Evolutionary conservation across 2,888 invertebrate genomes (phyloP), one percentile per base, ranked within the genome.

Genomic region (Boloria euphrosyne): DNA sequence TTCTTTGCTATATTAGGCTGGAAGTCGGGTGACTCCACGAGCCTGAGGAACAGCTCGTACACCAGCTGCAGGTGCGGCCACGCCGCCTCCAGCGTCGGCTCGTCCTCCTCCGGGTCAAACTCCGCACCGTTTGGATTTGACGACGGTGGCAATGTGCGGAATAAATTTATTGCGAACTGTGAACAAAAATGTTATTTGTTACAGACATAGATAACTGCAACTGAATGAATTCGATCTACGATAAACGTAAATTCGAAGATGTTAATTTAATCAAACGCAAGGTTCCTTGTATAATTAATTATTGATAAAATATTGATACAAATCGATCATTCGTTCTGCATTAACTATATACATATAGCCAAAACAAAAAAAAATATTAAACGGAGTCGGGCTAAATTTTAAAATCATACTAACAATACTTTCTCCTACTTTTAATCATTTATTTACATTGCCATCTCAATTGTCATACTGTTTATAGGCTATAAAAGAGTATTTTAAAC

Each of bases 61-160:
- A 95, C 95, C 82, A 97, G 93, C 92, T 97, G 98, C 74, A 98
- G 93, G 85, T 98, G 98, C 17, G 98, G 98, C 98, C 98, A 98
- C 53, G 97, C 97, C 4, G 98, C 98, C 92, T 98, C 98, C 79
- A 98, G 89, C 58, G 97, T 98, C 43, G 98, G 98, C 87, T 98
- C 98, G 90, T 98, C 98, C 85, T 98, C 98, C 84, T 98, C 97
- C 0, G 97, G 97, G 87, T 98, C 98, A 86, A 97, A 97, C 85
- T 98, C 97, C 0, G 96, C 96, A 13, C 96, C 96, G 80, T 95
- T 95, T 14, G 97, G 97, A 94, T 97, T 93, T 92, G 96, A 93
- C 91, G 96, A 93, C 73, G 97, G 97, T 76, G 97, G 97, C 85
- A 98, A 89, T 75, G 97, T 96, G 76, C 97, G 96, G 93, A 97